Evolutionary conservation across 2,888 invertebrate genomes (phyloP), one percentile per base, ranked within the genome.

Genomic region (Reticulitermes lucifugus): DNA sequence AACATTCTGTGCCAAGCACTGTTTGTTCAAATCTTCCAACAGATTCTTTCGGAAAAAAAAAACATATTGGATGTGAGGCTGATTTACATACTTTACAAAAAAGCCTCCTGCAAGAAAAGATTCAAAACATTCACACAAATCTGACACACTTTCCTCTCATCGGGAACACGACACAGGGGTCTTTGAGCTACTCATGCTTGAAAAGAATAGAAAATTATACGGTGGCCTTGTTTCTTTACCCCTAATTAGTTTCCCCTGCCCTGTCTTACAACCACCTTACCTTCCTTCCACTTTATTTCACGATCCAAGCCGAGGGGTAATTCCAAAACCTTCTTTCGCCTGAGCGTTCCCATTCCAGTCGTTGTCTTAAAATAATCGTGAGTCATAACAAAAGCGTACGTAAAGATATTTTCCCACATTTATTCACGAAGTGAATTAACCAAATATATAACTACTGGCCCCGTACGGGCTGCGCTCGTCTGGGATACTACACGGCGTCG

Each of bases 241-340:
- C 60, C 60, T 60, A 60, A 60, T 60, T 60, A 60, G n/a, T n/a
- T 60, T 60, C n/a, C 77, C 77, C 77, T 46, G 9, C 22, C 77
- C n/a, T 7, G 18, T 41, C 46, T 22, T 22, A 10, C n/a, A 77
- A 77, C 43, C 43, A 77, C 41, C 46, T 0, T 21, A 21, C 22
- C 46, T 77, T 51, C 77, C 25, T 51, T 51, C 51, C 41, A 77
- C 46, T 77, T 77, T 25, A 46, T 77, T 77, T 77, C 51, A 77
- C 77, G 77, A n/a, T 22, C 51, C 77, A 25, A 25, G 46, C 41
- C 77, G 46, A 77, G 77, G 77, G 77, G 14, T n/a, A 77, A 51
- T 77, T 77, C 77, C 46, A 14, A 77, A 77, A 77, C 22, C 43
- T n/a, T 77, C 14, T 41, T 77, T 46, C 77, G 41, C 12, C 77